A percentile compares a stretch with the other conserved stretches of the same genome.
Conservation (phyloP, 1,140 invertebrate species). For the Drosophila melanica region DNA sequence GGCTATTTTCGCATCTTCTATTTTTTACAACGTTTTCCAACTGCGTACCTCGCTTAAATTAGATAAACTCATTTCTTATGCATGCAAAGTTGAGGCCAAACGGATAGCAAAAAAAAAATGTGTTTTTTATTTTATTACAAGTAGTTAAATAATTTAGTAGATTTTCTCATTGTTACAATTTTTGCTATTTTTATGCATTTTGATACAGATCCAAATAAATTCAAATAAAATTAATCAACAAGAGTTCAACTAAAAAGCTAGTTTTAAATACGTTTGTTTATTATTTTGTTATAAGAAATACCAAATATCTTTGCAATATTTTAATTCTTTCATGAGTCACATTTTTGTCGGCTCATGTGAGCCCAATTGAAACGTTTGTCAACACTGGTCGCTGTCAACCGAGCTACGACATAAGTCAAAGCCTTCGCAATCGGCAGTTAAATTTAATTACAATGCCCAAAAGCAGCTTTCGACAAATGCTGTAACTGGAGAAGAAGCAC, state of each 20-base stretch:
- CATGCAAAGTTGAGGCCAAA: not conserved
- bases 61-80: not conserved
- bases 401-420: conserved; percentile 42
- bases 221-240: too few relatives aligned
- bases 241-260: too few relatives aligned
- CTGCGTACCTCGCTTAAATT: not conserved
- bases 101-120: too few relatives aligned
- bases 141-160: too few relatives aligned
- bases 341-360: not conserved
- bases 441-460: conserved; percentile 78
- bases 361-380: conserved; percentile 10
- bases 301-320: too few relatives aligned
- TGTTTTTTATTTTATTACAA: too few relatives aligned
- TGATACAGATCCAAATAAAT: too few relatives aligned
- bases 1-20: conserved; percentile 6
- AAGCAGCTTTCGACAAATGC: conserved; percentile 52
- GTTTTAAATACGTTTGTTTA: too few relatives aligned
- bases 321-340: not conserved
- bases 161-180: too few relatives aligned
- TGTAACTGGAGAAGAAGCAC: conserved; percentile 62
- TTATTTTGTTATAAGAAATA: too few relatives aligned
- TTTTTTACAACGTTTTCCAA: conserved; percentile 11
- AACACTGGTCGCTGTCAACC: conserved; percentile 33
- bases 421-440: conserved; percentile 62
- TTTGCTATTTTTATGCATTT: too few relatives aligned